Percentiles rank a stretch among this genome's conserved stretches.
Evolutionary conservation across 2,113 vertebrate species (phyloP).

Genomic region (Sula dactylatra): DNA sequence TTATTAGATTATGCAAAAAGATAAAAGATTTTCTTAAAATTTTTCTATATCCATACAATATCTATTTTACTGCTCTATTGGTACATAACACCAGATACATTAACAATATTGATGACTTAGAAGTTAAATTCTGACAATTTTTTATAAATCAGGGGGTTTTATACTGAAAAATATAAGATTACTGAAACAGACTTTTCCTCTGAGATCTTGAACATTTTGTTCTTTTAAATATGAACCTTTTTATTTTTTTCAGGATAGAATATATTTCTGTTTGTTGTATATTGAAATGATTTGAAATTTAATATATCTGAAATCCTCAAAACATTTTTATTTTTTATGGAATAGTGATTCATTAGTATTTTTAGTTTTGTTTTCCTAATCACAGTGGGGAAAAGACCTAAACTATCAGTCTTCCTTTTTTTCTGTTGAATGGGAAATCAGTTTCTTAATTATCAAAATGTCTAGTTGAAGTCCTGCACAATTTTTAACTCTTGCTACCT

Average conservation of each 20-base stretch:
- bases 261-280: not conserved
- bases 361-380: not conserved
- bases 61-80: not conserved
- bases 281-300: not conserved
- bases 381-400: not conserved
- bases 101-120: not conserved
- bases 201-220: not conserved
- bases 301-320: not conserved
- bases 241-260: not conserved
- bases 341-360: not conserved
- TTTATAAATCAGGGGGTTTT: accelerated
- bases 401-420: not conserved
- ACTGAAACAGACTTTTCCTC: not conserved
- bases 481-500: not conserved
- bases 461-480: not conserved
- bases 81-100: not conserved
- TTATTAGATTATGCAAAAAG: not conserved
- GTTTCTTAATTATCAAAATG: not conserved
- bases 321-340: not conserved
- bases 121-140: not conserved
- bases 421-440: not conserved
- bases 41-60: not conserved
- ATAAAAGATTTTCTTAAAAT: not conserved
- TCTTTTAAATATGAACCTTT: not conserved
- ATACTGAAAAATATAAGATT: not conserved